Evolutionary conservation across 2,888 invertebrate genomes (phyloP).

Genomic region (Iselma pallidipennis): DNA sequence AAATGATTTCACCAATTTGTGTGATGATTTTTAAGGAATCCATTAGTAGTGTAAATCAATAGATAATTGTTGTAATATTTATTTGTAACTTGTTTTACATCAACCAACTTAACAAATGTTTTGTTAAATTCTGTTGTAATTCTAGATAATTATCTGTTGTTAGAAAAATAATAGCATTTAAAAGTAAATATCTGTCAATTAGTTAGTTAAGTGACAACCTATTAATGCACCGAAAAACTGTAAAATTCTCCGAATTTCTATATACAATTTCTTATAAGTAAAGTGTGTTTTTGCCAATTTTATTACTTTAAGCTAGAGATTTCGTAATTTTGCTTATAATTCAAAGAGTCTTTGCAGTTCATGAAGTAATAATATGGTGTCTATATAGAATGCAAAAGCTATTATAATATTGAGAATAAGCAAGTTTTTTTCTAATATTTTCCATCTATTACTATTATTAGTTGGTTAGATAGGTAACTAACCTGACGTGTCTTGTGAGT

Average conservation of each 20-base stretch:
- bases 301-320: not conserved
- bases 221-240: too few relatives aligned
- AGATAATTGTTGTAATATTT: not conserved
- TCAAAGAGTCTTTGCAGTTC: constrained; percentile 11
- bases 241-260: too few relatives aligned
- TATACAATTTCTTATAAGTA: too few relatives aligned
- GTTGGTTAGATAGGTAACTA: too few relatives aligned
- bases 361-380: constrained; percentile 19
- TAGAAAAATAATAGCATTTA: too few relatives aligned
- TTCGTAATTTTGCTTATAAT: constrained; percentile 15
- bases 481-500: not conserved
- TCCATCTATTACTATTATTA: not conserved
- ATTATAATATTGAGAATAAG: constrained; percentile 16
- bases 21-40: not conserved
- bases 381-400: constrained; percentile 21
- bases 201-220: too few relatives aligned
- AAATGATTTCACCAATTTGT: not conserved
- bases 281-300: too few relatives aligned
- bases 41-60: not conserved
- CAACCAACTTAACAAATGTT: too few relatives aligned
- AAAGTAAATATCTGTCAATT: too few relatives aligned
- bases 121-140: too few relatives aligned
- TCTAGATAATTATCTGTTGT: too few relatives aligned
- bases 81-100: too few relatives aligned
- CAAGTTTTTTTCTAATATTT: constrained; percentile 7